Base-by-base conservation (phyloP, 2,113 vertebrate species). In the Myotis brandtii region DNA sequence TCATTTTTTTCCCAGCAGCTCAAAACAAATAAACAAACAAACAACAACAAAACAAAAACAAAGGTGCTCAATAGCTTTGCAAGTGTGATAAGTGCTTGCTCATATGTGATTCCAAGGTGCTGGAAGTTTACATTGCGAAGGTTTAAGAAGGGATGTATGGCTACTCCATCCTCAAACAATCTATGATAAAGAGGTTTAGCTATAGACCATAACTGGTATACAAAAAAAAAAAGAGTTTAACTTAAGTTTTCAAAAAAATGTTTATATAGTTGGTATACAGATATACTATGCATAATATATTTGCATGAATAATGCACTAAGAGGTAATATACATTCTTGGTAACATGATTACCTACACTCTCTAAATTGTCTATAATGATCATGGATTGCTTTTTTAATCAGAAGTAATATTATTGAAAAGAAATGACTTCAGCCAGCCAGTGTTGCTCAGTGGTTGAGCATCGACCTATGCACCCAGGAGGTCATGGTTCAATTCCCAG, bases 201-300 rank as follows among this genome's bases (percentile, higher is more conserved):
- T 83, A 96, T 0, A 96, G n/a, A 82, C 2, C 30, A 50, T 0
- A n/a, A 10, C 13, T 30, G 7, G 32, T 72, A 81, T 43, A 50
- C 2, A 64, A 91, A 6, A 75, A 43, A 90, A 7, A 79, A 50
- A 81, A 88, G 3, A 48, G 75, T 91, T 96, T 95, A 95, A 95
- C 54, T 40, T 62, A 34, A 67, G 14, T 77, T 85, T 34, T 64
- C 66, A 92, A 94, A 79, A 88, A 89, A 32, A 27, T 48, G 12
- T 79, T 75, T 72, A 77, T 34, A 17, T 75, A 34, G 10, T 80
- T 48, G 1, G 9, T 54, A 46, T n/a, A 37, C 3, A 59, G 4
- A 80, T 52, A 34, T 32, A 56, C 3, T 20, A 25, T 75, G 3
- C 6, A 88, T 52, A 81, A 95, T 83, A n/a, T 40, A 79, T 70